Conservation (phyloP, 2,113 vertebrate species). For the Cryptomyrus ogoouensis region DNA sequence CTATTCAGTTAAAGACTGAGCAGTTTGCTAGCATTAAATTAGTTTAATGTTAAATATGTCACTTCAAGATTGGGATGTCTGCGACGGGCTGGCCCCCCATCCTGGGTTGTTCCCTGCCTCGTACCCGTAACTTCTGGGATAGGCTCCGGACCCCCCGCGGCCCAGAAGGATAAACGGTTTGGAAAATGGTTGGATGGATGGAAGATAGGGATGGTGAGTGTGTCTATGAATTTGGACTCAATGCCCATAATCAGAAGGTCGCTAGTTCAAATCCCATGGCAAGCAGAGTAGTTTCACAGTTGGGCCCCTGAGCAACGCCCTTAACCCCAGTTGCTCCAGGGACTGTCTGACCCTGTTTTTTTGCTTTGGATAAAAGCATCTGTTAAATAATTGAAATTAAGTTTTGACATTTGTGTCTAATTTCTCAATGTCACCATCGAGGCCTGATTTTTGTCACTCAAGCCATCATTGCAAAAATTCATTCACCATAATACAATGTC, state of each 20-base stretch:
- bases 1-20: background rate
- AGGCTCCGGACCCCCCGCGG: too few species aligned
- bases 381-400: background rate
- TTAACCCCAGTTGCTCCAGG: background rate
- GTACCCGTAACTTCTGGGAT: too few species aligned
- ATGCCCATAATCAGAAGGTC: background rate
- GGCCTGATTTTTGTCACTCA: background rate
- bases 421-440: background rate
- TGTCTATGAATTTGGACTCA: background rate
- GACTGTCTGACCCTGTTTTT: background rate
- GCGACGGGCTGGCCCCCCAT: too few species aligned
- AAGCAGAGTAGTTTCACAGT: background rate
- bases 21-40: background rate
- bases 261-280: background rate
- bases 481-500: background rate
- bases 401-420: background rate
- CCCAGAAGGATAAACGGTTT: too few species aligned
- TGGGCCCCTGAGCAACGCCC: background rate
- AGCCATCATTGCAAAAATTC: background rate
- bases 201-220: background rate
- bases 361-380: background rate
- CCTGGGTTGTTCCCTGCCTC: too few species aligned
- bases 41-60: background rate
- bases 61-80: background rate
- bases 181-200: too few species aligned